phyloP scores from a whole-genome alignment of 2,888 invertebrate genomes.

The Eucera pruinosa region DNA sequence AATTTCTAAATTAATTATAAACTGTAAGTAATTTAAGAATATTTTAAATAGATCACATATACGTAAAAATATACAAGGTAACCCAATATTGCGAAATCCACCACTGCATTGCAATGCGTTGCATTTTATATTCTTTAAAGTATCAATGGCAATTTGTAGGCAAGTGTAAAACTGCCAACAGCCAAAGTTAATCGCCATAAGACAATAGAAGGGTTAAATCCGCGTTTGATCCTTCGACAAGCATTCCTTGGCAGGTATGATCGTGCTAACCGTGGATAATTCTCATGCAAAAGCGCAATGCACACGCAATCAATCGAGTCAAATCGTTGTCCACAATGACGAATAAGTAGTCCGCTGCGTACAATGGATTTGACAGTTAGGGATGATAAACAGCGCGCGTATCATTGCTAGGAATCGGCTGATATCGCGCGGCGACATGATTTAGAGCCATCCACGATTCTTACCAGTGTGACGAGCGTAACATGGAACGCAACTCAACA shows the following conservation, averaged over 20 bases:
- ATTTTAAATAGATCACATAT: too few relatives aligned
- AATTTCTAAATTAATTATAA: too few relatives aligned
- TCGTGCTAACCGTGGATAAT: not conserved
- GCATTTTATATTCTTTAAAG: too few relatives aligned
- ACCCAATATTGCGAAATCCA: too few relatives aligned
- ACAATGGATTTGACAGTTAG: conserved; percentile 52
- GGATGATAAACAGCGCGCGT: conserved; percentile 47
- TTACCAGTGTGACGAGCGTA: conserved; percentile 6
- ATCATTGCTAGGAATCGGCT: conserved; percentile 27
- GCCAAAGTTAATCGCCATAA: too few relatives aligned
- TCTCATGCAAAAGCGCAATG: conserved; percentile 10
- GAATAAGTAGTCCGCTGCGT: conserved; percentile 54
- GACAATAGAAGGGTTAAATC: too few relatives aligned
- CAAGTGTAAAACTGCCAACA: too few relatives aligned
- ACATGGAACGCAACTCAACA: not conserved
- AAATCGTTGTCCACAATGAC: conserved; percentile 54
- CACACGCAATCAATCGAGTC: conserved; percentile 45
- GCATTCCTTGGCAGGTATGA: not conserved
- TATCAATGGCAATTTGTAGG: too few relatives aligned
- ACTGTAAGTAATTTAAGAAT: too few relatives aligned
- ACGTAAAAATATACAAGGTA: too few relatives aligned
- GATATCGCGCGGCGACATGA: conserved; percentile 38
- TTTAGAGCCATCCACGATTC: conserved; percentile 33
- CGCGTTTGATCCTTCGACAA: not conserved
- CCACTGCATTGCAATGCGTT: too few relatives aligned